Evolutionary conservation across 2,797 vertebrate species (phyloP), one percentile per base, ranked within the genome.

Genomic region (Ambastaia sidthimunki): DNA sequence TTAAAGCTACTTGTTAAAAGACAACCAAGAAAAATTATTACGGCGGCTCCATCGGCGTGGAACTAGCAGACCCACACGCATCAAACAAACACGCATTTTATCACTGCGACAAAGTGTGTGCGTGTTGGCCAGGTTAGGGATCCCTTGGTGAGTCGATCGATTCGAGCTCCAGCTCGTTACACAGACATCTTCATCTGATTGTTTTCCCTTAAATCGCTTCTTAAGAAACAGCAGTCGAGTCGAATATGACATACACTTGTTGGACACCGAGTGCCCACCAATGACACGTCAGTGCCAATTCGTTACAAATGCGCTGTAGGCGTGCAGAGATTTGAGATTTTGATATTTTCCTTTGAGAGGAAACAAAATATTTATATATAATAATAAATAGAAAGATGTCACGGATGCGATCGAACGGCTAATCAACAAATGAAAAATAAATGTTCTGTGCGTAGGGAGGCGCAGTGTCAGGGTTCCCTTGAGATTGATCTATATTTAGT

Each of bases 101-200:
- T 54, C 68, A 72, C 74, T 83, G 73, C 73, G 62, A 71, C 82
- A 74, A 71, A 48, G 76, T 57, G 19, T 57, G 48, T 44, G 50
- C 37, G 59, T 41, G 55, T 74, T 68, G 50, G 54, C 15, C 41
- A 60, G 65, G 62, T 57, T 48, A 48, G 2, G 15, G 52, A 34
- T 31, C 25, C 69, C 16, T 28, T 19, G 9, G 25, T 47, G 52
- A 34, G 13, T 37, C 19, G 25, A 76, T 71, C 60, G 66, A 69
- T 79, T 80, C 60, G 21, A 52, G 21, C 7, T 59, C 73, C 72
- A 21, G 55, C 12, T 71, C 60, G 59, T 48, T 41, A 62, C 1
- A 23, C 70, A 13, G 21, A 12, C 21, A 47, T 34, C 44, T 71
- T 6, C 44, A 78, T 41, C 9, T 52, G 67, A 12, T 10, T n/a